phyloP scores from a whole-genome alignment of 2,888 invertebrate species.

The Clistopyga incitator region DNA sequence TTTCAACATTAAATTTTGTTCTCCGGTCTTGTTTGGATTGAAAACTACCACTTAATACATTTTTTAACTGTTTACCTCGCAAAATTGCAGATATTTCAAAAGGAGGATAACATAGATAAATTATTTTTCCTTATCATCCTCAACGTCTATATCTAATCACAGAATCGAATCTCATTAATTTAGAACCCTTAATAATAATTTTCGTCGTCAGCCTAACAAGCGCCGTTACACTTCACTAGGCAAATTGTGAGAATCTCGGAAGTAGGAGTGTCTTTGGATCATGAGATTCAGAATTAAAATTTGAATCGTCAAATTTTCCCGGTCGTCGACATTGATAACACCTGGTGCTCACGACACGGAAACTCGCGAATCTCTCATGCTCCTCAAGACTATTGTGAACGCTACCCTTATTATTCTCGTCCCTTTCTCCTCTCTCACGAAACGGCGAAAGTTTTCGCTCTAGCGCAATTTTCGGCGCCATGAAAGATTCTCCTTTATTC shows the following conservation, averaged over 20 bases:
- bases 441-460: constrained; percentile 48
- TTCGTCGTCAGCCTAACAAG: constrained; percentile 28
- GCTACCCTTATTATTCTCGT: constrained; percentile 28
- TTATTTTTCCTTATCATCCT: not conserved
- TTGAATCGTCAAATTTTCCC: constrained; percentile 28
- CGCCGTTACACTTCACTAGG: constrained; percentile 13
- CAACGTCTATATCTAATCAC: not conserved
- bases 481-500: constrained; percentile 14
- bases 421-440: constrained; percentile 13
- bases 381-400: constrained; percentile 18
- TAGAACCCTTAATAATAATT: constrained; percentile 12
- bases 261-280: constrained; percentile 1
- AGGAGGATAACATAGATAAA: no score
- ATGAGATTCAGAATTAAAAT: constrained; percentile 35
- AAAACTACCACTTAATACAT: no score
- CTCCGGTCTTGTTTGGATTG: no score
- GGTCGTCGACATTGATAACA: constrained; percentile 26
- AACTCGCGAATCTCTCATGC: constrained; percentile 20
- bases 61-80: no score
- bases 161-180: constrained; percentile 32
- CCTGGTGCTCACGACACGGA: constrained; percentile 28
- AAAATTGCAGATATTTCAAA: no score
- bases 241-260: constrained; percentile 19
- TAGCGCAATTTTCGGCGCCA: constrained; percentile 26
- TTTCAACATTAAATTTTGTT: no score